phyloP scores from a whole-genome alignment of 2,888 invertebrate species.

The Perizoma affinitatum region DNA sequence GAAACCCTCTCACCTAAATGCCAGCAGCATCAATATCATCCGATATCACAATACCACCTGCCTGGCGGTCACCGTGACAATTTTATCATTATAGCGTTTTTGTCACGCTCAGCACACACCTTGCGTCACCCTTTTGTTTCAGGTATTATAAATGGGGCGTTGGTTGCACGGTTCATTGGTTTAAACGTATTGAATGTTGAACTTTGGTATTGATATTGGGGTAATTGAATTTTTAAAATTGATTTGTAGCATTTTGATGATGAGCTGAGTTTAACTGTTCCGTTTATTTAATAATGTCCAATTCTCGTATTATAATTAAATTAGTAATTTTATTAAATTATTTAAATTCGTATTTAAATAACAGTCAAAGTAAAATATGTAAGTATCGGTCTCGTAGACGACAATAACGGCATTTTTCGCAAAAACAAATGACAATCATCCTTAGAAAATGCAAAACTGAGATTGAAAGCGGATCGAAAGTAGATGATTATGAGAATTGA shows the following conservation, averaged over 20 bases:
- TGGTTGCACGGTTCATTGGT: conserved; percentile 49
- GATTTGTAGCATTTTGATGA: neutral
- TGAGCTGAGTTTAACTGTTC: too few relatives aligned
- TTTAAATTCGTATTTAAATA: too few relatives aligned
- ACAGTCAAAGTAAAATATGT: too few relatives aligned
- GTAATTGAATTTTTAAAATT: conserved; percentile 10
- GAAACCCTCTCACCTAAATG: conserved; percentile 26
- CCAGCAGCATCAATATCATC: conserved; percentile 27
- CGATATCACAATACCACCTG: conserved; percentile 61
- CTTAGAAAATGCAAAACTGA: too few relatives aligned
- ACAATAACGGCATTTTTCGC: too few relatives aligned
- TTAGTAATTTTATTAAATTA: too few relatives aligned
- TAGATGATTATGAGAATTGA: too few relatives aligned
- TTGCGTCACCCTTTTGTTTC: conserved; percentile 53
- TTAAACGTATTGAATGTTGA: conserved; percentile 34
- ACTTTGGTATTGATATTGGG: conserved; percentile 13
- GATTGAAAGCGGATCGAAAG: too few relatives aligned
- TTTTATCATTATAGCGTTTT: conserved; percentile 65
- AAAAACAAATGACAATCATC: too few relatives aligned
- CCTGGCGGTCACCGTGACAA: conserved; percentile 56
- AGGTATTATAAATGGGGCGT: conserved; percentile 48
- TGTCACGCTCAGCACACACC: conserved; percentile 56
- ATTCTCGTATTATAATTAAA: too few relatives aligned
- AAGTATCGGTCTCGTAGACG: too few relatives aligned
- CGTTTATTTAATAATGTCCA: too few relatives aligned